Percentiles rank a stretch among this genome's conserved stretches.
These are phyloP conservation scores for Nansenia antarctica DNA, from an alignment of 2,113 vertebrate species.

Conservation along the genomic window DNA sequence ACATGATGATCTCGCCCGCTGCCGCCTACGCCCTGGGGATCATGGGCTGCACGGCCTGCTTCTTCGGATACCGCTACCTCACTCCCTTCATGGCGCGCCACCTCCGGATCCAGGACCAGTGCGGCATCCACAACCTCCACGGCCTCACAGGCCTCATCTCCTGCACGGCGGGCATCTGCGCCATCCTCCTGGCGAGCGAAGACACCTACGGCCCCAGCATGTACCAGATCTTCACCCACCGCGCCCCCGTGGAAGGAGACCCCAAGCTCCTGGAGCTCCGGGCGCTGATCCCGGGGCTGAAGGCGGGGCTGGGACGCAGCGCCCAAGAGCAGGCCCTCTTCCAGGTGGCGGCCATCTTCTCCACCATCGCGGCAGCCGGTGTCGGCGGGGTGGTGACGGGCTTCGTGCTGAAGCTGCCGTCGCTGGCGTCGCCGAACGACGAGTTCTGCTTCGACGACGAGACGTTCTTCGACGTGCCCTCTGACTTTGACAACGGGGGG, in stretches of 20 bases:
- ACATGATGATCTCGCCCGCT: constrained; percentile 75
- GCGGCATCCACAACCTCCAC: constrained; percentile 86
- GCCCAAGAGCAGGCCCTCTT: constrained; percentile 61
- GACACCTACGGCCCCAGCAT: constrained; percentile 63
- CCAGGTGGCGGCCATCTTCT: constrained; percentile 64
- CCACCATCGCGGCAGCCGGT: constrained; percentile 51
- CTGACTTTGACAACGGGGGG: constrained; percentile 35
- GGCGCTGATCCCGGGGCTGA: constrained; percentile 59
- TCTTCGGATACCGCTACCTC: constrained; percentile 79
- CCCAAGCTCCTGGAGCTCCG: constrained; percentile 45
- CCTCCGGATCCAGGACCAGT: constrained; percentile 76
- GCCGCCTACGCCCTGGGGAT: constrained; percentile 73
- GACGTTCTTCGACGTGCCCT: constrained; percentile 70
- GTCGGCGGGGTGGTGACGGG: constrained; percentile 65
- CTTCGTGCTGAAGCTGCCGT: constrained; percentile 61
- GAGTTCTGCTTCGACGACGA: constrained; percentile 73
- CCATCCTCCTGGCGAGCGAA: constrained; percentile 61
- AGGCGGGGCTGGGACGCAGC: constrained; percentile 46
- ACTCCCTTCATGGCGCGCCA: constrained; percentile 68
- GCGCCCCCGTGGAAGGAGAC: constrained; percentile 48
- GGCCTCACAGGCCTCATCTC: constrained; percentile 80
- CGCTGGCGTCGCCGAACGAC: constrained; percentile 62
- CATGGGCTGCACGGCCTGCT: constrained; percentile 71
- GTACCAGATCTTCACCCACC: constrained; percentile 56
- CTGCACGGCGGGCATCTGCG: constrained; percentile 64